Evolutionary conservation across 1,140 invertebrate species (phyloP).

Genomic region (Anoplophora glabripennis): DNA sequence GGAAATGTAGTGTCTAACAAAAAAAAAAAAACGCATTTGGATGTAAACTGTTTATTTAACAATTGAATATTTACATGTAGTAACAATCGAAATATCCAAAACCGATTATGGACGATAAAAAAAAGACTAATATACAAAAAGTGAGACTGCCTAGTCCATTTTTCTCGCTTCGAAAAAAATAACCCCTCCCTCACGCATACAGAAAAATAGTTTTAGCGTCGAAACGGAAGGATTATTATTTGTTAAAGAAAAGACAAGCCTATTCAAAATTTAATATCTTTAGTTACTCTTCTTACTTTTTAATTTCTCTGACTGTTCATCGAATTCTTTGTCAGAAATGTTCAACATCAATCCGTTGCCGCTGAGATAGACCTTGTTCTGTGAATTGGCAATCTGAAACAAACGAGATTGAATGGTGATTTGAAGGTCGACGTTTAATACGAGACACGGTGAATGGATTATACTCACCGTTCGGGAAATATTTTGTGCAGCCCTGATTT

Average conservation of each 20-base stretch:
- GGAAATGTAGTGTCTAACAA: too few species aligned
- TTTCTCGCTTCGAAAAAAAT: too few species aligned
- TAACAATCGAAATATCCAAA: slow-evolving; percentile 10
- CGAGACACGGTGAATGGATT: neutral
- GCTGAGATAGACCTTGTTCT: slow-evolving; percentile 93
- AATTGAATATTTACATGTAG: slow-evolving; percentile 12
- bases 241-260: too few species aligned
- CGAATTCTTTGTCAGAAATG: slow-evolving; percentile 90
- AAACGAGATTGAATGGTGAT: slow-evolving; percentile 21
- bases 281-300: slow-evolving; percentile 67
- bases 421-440: neutral
- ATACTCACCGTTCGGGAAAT: slow-evolving; percentile 89
- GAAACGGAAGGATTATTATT: too few species aligned
- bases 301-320: slow-evolving; percentile 79
- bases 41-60: slow-evolving; percentile 9
- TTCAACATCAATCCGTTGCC: slow-evolving; percentile 95
- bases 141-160: too few species aligned
- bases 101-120: too few species aligned
- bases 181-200: too few species aligned
- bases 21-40: too few species aligned
- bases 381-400: slow-evolving; percentile 83
- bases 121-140: too few species aligned
- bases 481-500: slow-evolving; percentile 95
- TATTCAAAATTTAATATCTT: too few species aligned
- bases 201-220: too few species aligned